phyloP scores from a whole-genome alignment of 2,797 vertebrate species.

The Amazona finschi region DNA sequence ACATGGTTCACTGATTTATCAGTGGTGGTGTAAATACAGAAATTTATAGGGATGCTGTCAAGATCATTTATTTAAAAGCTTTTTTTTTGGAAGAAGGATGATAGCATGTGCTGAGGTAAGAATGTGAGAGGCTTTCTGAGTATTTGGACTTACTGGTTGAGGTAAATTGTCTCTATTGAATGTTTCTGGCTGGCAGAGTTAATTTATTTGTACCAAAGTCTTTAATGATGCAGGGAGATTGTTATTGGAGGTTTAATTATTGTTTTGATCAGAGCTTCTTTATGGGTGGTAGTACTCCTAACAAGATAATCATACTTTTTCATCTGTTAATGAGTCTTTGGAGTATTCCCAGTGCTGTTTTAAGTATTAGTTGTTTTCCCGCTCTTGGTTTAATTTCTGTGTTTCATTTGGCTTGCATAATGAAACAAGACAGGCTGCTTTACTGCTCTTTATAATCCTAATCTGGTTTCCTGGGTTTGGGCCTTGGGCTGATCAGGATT shows the following conservation, averaged over 20 bases:
- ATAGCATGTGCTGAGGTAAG: not conserved
- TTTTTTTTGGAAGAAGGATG: not conserved
- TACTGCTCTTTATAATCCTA: not conserved
- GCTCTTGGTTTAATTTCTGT: conserved; percentile 44
- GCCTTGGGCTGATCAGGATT: not conserved
- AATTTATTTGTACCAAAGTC: conserved; percentile 64
- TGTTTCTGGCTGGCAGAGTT: conserved; percentile 54
- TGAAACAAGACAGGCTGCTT: not conserved
- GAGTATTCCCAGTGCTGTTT: conserved; percentile 57
- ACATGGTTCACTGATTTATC: conserved; percentile 49
- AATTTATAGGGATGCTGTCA: conserved; percentile 35
- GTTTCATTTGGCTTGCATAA: conserved; percentile 41
- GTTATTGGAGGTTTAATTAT: conserved; percentile 67
- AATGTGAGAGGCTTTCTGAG: not conserved
- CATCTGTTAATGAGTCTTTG: conserved; percentile 66
- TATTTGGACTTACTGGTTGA: conserved; percentile 4
- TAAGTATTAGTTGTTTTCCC: conserved; percentile 49
- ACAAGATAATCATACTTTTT: conserved; percentile 69
- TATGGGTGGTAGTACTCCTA: conserved; percentile 59
- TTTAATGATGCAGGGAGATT: conserved; percentile 58
- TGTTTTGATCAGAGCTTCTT: conserved; percentile 63
- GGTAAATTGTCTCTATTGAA: conserved; percentile 54
- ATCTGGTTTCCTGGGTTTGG: not conserved
- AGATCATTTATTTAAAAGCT: conserved; percentile 25
- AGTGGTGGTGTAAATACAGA: conserved; percentile 25